Evolutionary conservation across 2,113 vertebrate genomes (phyloP).

Genomic region (Microcebus murinus): DNA sequence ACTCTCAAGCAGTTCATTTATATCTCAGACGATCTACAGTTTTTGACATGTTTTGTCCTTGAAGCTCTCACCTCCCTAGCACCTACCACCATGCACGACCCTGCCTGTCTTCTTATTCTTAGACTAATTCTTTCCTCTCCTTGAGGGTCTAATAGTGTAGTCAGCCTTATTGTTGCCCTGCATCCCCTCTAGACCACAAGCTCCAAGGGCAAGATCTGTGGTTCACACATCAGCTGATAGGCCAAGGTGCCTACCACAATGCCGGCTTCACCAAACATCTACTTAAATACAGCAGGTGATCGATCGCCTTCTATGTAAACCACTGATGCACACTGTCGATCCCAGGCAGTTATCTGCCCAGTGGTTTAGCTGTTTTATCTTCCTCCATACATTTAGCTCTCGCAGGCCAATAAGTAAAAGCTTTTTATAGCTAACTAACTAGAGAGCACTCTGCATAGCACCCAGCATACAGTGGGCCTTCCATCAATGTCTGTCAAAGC

Average conservation of each 20-base stretch:
- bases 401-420: neutral
- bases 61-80: neutral
- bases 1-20: neutral
- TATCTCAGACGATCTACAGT: neutral
- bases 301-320: neutral
- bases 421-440: neutral
- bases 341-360: neutral
- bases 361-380: neutral
- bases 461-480: neutral
- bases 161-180: neutral
- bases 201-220: neutral
- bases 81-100: too few relatives aligned
- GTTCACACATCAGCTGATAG: neutral
- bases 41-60: neutral
- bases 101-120: neutral
- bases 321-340: accelerated
- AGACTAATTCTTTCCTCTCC: neutral
- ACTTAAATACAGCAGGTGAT: neutral
- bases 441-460: neutral
- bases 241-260: neutral
- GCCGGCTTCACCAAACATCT: neutral
- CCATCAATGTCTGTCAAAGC: neutral
- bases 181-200: neutral
- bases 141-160: neutral
- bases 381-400: neutral